Percentiles rank a stretch among this genome's conserved stretches.
Conservation (phyloP, 2,888 invertebrate genomes). For the Imbricaverruca yamaguchii region DNA sequence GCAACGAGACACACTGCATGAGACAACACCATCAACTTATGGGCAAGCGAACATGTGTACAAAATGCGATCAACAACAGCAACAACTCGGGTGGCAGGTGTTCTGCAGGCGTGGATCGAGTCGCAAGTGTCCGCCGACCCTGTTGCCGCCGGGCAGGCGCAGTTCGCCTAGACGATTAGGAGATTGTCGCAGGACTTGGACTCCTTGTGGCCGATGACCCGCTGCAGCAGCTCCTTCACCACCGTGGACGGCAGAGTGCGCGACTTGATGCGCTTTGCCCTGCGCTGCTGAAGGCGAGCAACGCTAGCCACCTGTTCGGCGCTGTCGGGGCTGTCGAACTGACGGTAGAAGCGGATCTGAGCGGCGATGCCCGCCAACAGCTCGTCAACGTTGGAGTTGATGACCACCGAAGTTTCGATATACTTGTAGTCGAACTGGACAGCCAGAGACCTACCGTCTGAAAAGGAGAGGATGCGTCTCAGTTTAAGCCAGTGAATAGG, state of each 20-base stretch:
- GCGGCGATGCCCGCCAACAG: slow-evolving; percentile 84
- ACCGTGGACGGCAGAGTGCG: neutral
- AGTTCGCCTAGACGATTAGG: neutral
- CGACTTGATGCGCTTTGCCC: neutral
- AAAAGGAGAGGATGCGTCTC: slow-evolving; percentile 35
- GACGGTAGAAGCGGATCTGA: slow-evolving; percentile 57
- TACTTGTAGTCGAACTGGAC: slow-evolving; percentile 85
- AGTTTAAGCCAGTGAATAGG: no score
- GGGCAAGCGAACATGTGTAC: no score
- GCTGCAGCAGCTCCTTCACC: neutral
- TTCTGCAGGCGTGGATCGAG: no score
- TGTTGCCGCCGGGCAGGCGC: no score
- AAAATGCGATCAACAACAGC: no score
- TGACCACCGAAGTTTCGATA: slow-evolving; percentile 95
- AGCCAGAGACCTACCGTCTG: slow-evolving; percentile 89
- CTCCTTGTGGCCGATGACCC: neutral
- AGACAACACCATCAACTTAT: no score
- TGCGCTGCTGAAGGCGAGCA: neutral
- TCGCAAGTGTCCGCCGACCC: no score
- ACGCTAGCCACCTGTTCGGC: neutral
- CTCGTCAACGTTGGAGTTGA: slow-evolving; percentile 94
- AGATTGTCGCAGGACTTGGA: neutral
- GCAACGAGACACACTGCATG: no score
- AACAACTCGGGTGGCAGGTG: no score
- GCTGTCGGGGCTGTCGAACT: neutral